Percentiles rank a stretch among this genome's conserved stretches.
Evolutionary conservation across 2,888 invertebrate genomes (phyloP).

Genomic region (Hyles lineata): DNA sequence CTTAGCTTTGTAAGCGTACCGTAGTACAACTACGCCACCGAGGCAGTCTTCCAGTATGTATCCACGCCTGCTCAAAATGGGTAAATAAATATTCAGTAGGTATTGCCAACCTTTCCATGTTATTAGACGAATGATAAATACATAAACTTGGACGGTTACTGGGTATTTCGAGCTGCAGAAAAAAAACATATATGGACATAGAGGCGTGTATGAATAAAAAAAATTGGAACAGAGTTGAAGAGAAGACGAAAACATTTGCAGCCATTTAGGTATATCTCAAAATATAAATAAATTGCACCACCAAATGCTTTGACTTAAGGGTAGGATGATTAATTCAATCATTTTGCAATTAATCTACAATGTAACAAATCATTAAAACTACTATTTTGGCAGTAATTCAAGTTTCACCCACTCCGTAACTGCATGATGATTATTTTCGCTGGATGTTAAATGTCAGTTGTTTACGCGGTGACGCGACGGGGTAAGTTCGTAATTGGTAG

Average conservation of each 20-base stretch:
- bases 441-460: slow-evolving; percentile 3
- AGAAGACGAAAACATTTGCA: background rate
- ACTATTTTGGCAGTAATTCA: slow-evolving; percentile 11
- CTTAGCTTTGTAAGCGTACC: no score
- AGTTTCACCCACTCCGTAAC: background rate
- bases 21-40: no score
- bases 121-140: no score
- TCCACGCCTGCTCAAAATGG: no score
- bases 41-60: no score
- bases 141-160: no score
- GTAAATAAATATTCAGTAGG: no score
- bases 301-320: background rate
- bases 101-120: no score
- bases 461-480: background rate
- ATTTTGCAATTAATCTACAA: background rate
- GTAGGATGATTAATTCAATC: background rate
- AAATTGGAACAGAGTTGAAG: no score
- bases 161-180: no score
- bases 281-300: background rate
- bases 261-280: background rate
- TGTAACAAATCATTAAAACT: background rate
- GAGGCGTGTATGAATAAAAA: background rate
- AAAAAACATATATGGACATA: no score
- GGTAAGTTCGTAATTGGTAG: background rate
- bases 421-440: background rate